A percentile compares a stretch with the other conserved stretches of the same genome.
phyloP scores from a whole-genome alignment of 1,140 invertebrate genomes.

The Drosophila quadrilineata region DNA sequence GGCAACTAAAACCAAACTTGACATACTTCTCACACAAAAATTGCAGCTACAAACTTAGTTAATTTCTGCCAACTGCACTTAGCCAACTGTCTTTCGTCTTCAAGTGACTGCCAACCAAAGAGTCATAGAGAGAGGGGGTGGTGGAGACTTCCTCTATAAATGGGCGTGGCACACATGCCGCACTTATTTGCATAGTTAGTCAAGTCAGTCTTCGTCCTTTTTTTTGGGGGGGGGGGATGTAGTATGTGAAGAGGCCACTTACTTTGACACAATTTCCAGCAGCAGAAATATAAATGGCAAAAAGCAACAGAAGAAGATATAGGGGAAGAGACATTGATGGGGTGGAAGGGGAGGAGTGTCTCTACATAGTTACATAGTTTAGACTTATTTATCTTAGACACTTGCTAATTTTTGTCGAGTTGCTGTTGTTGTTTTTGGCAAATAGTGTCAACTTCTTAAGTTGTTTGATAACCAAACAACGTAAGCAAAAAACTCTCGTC shows the following conservation, averaged over 20 bases:
- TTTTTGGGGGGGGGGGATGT: conserved; percentile 21
- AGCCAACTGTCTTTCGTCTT: conserved; percentile 56
- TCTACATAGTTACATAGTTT: conserved; percentile 25
- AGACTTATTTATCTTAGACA: conserved; percentile 77
- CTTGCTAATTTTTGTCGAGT: conserved; percentile 77
- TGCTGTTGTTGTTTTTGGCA: conserved; percentile 67
- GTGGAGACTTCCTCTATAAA: neutral
- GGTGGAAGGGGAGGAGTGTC: neutral
- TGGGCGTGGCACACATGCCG: conserved; percentile 52
- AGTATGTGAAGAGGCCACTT: conserved; percentile 72
- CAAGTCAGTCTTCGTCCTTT: too few relatives aligned
- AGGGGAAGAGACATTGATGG: neutral
- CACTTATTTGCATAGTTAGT: conserved; percentile 75
- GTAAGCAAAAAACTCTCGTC: neutral
- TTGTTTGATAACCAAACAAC: conserved; percentile 74
- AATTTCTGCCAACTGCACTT: conserved; percentile 78
- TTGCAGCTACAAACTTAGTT: conserved; percentile 79
- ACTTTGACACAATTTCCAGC: conserved; percentile 73
- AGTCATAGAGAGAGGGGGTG: neutral
- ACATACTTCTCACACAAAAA: conserved; percentile 76
- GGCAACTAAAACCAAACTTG: conserved; percentile 79
- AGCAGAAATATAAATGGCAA: conserved; percentile 68
- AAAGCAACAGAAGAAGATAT: neutral
- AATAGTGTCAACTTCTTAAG: conserved; percentile 79
- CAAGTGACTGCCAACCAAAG: too few relatives aligned